Conservation (phyloP, 2,797 vertebrate species). For the Lacerta agilis region DNA sequence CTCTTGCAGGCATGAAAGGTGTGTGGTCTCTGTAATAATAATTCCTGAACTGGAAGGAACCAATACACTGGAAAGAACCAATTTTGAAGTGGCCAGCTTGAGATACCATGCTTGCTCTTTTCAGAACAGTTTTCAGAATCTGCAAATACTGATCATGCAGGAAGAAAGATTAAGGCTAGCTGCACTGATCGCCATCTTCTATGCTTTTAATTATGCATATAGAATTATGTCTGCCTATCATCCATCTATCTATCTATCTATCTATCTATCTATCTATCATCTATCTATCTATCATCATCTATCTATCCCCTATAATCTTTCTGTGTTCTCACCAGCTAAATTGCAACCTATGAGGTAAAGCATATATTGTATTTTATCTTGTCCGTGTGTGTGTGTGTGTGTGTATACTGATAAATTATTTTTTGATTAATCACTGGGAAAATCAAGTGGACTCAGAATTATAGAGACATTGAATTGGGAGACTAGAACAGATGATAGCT, state of each 20-base stretch:
- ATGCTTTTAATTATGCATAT: neutral
- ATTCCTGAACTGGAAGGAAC: neutral
- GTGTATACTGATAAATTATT: too few species aligned
- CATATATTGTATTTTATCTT: neutral
- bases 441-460: too few species aligned
- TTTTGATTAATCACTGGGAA: too few species aligned
- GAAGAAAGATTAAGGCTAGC: neutral
- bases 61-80: conserved; percentile 17
- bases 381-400: too few species aligned
- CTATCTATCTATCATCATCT: neutral
- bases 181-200: neutral
- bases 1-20: conserved; percentile 24
- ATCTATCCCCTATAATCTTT: neutral
- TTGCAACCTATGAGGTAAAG: neutral
- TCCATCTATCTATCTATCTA: neutral
- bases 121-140: neutral
- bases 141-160: neutral
- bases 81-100: neutral
- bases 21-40: conserved; percentile 18
- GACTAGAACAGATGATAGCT: too few species aligned
- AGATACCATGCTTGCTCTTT: neutral
- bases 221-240: neutral
- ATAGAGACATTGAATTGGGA: too few species aligned
- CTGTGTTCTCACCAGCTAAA: neutral
- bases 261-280: neutral